phyloP scores from a whole-genome alignment of 2,888 invertebrate genomes.

The Rhodophaea formosa region DNA sequence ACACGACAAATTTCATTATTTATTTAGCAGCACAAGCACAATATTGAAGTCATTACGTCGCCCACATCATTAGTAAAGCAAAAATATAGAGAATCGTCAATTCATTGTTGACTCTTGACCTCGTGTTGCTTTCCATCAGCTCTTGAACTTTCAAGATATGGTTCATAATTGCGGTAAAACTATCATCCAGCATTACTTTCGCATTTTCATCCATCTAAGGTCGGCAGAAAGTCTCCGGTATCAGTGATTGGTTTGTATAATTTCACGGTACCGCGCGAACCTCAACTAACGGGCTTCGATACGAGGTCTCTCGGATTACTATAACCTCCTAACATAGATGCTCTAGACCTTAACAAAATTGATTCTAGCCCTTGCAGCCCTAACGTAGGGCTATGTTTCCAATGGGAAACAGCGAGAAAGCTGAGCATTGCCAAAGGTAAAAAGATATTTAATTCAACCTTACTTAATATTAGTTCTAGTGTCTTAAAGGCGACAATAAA shows the following conservation, averaged over 20 bases:
- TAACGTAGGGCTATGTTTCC: slow-evolving; percentile 19
- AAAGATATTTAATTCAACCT: too few relatives aligned
- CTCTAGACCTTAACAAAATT: slow-evolving; percentile 61
- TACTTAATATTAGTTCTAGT: too few relatives aligned
- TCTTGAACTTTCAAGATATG: slow-evolving; percentile 15
- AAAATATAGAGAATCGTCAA: background rate
- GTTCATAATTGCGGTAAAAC: slow-evolving; percentile 23
- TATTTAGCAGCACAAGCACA: background rate
- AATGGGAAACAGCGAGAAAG: background rate
- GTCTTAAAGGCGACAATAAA: too few relatives aligned
- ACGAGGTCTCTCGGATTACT: slow-evolving; percentile 57
- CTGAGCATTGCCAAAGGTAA: background rate
- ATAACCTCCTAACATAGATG: slow-evolving; percentile 74
- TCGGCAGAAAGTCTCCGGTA: slow-evolving; percentile 59
- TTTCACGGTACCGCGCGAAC: slow-evolving; percentile 67
- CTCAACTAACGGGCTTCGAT: slow-evolving; percentile 56
- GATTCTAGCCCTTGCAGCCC: slow-evolving; percentile 51
- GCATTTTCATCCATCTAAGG: slow-evolving; percentile 48
- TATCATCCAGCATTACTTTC: slow-evolving; percentile 35
- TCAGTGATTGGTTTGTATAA: slow-evolving; percentile 67
- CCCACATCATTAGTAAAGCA: slow-evolving; percentile 2
- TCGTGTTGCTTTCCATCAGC: slow-evolving; percentile 9
- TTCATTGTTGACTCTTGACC: slow-evolving; percentile 15
- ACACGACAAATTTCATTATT: background rate
- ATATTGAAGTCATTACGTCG: background rate